Evolutionary conservation across 2,113 vertebrate species (phyloP), one percentile per base, ranked within the genome.

Genomic region (Etia nguti): DNA sequence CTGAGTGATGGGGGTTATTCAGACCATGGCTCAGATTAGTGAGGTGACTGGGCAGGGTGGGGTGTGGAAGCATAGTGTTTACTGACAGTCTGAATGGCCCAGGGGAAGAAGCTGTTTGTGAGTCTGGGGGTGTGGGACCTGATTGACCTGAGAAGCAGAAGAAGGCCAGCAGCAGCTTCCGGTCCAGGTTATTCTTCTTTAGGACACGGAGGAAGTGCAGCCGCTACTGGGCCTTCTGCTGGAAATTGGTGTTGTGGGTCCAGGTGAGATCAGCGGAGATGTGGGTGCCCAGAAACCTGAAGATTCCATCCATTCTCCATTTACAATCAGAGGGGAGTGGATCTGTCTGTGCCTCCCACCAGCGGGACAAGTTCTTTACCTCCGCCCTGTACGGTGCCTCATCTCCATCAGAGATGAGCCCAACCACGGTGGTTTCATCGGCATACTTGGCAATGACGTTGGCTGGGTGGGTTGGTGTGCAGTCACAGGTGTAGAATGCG

Each of bases 61-160:
- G 29, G 0, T 34, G 57, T 10, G 57, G 0, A 5, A 60, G 9
- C 8, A 6, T 10, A 20, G 16, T 60, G 57, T 60, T 60, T 31
- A 60, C 15, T 60, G 57, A 60, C 8, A 60, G 26, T 31, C 57
- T 0, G 26, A 60, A 60, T 34, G 57, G 0, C 26, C 57, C 0
- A 3, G 26, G 26, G 31, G 5, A 31, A 60, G 26, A 60, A 60
- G 57, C 26, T 10, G 57, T 60, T 60, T 60, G 29, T 0, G 29
- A 60, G 31, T 34, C 6, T 60, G 57, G 8, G 18, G 57, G 57
- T 60, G 57, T 60, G 57, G 57, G 57, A 60, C 57, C 57, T 1
- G 16, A 60, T 60, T 34, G 5, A 60, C 29, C 57, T 34, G 57
- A 60, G 57, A 31, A 31, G 26, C 2, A 0, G 16, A 60, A 34